These are phyloP conservation scores for Capromys pilorides DNA, from an alignment of 2,797 vertebrate species.

Conservation along the genomic window DNA sequence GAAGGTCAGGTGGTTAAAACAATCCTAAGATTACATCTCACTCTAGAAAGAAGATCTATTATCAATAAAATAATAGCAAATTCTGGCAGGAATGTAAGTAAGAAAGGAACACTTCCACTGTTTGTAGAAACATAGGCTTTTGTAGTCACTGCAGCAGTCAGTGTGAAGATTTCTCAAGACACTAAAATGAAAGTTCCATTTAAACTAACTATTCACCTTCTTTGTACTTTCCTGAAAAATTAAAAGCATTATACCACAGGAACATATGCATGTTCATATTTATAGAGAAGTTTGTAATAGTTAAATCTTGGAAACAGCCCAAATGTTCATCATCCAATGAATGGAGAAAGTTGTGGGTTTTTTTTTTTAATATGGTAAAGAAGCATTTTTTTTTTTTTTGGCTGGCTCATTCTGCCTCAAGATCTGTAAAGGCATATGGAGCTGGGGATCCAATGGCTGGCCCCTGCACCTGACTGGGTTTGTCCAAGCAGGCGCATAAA, in stretches of 20 bases:
- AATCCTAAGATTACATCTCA: neutral
- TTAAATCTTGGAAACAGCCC: neutral
- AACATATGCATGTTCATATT: neutral
- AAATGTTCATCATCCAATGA: neutral
- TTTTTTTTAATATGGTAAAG: no score
- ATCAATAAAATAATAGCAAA: neutral
- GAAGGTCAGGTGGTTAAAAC: neutral
- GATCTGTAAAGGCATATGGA: no score
- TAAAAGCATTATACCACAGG: neutral
- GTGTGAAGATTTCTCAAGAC: neutral
- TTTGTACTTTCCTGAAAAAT: neutral
- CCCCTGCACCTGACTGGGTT: no score
- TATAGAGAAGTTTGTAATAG: neutral
- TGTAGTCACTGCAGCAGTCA: no score
- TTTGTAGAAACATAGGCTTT: no score
- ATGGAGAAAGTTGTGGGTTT: neutral
- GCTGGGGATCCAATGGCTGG: no score
- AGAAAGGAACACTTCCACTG: no score
- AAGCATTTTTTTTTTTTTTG: no score
- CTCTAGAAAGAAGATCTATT: neutral
- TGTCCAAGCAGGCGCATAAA: no score
- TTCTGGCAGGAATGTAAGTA: neutral
- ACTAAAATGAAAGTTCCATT: neutral
- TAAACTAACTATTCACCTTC: neutral
- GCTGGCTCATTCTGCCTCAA: no score